Percentiles rank a stretch among this genome's conserved stretches.
phyloP scores from a whole-genome alignment of 2,888 invertebrate genomes.

The Drosophila meridionalis region DNA sequence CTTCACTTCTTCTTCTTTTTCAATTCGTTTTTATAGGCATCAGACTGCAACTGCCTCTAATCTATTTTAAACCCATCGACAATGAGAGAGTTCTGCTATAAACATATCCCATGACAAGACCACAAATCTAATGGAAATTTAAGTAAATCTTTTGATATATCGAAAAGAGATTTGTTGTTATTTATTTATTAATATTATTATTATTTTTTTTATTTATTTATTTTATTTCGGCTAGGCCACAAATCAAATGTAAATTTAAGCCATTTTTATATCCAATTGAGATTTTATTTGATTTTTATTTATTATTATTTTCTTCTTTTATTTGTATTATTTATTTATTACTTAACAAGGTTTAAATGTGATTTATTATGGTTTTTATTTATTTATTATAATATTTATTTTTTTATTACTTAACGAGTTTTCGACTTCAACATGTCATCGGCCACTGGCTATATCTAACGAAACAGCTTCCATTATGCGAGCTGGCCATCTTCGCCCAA shows the following conservation, averaged over 20 bases:
- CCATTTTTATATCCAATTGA: too few relatives aligned
- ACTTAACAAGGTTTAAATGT: too few relatives aligned
- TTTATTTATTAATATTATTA: too few relatives aligned
- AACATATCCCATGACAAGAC: neutral
- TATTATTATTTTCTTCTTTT: too few relatives aligned
- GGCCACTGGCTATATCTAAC: neutral
- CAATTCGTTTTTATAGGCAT: neutral
- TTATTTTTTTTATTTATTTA: too few relatives aligned
- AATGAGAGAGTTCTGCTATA: neutral
- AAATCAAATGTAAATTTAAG: too few relatives aligned
- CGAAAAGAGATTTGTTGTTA: neutral
- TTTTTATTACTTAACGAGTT: neutral
- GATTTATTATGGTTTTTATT: too few relatives aligned
- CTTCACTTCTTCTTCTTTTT: neutral
- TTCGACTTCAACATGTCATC: neutral
- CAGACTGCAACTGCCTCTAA: neutral
- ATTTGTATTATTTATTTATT: too few relatives aligned
- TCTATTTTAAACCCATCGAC: neutral
- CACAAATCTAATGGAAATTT: neutral
- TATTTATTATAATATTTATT: too few relatives aligned
- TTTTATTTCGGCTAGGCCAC: too few relatives aligned
- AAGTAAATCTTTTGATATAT: neutral
- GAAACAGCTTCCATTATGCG: neutral
- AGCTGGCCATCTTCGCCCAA: slow-evolving; percentile 1
- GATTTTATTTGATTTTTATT: too few relatives aligned